Base-by-base conservation (phyloP, 2,113 vertebrate genomes). In the Rallus limicola region DNA sequence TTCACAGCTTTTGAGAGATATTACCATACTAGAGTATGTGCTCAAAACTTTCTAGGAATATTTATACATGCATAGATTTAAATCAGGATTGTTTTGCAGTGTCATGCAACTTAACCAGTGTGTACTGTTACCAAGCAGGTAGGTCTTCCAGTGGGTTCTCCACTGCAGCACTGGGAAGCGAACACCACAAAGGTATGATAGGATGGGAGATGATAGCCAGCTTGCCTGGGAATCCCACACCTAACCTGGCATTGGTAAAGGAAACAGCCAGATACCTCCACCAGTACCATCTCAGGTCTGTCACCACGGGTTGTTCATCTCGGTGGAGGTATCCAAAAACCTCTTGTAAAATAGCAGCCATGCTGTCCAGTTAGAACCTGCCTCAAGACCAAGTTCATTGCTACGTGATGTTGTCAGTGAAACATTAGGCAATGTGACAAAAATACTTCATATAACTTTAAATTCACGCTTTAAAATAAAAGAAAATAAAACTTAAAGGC, bases 1-100 rank as follows among this genome's bases (percentile, higher is more conserved):
- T 86, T 71, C 82, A 88, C 52, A 33, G 69, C 76, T 94, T 88
- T 84, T 52, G 69, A 71, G 83, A 81, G 90, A 42, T 69, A 58
- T 40, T 96, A 82, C 65, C 76, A 12, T 68, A 25, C 52, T 26
- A 20, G 69, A 94, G 79, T 56, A 74, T 2, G 13, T 81, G 76
- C 92, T 90, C 2, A 9, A 90, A 95, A 78, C 64, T 68, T 92
- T 53, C 82, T 40, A 70, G 60, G 74, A 86, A 56, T 88, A 86
- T 82, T 93, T 93, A 48, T 59, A 31, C 46, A 2, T 48, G 75
- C n/a, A 17, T 70, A 4, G n/a, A 31, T 67, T 81, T 71, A 78
- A 82, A 78, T 46, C 21, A 71, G 69, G 64, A 24, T 34, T 44
- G 56, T 34, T 90, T 88, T 86, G 56, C 65, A 53, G 11, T 53